These are phyloP conservation scores for Dicranocentrus wangi DNA, from an alignment of 2,888 invertebrate genomes.

Conservation along the genomic window DNA sequence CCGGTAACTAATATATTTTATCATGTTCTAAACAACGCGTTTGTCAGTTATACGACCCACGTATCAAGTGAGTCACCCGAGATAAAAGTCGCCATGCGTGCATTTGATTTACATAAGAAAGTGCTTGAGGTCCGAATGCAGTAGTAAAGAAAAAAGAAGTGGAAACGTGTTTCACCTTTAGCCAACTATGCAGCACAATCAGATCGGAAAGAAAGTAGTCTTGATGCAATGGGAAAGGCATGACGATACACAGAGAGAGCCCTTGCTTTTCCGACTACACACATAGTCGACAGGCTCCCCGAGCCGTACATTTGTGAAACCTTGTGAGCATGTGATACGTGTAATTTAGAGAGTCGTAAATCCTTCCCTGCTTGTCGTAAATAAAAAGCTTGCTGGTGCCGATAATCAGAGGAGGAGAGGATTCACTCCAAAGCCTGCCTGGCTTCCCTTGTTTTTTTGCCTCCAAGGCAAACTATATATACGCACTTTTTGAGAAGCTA, in stretches of 20 bases:
- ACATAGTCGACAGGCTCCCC: too few relatives aligned
- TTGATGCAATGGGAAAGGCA: too few relatives aligned
- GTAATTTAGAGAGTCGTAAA: conserved; percentile 62
- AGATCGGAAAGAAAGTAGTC: too few relatives aligned
- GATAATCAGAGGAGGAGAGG: conserved; percentile 54
- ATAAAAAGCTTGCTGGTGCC: conserved; percentile 54
- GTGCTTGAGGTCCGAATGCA: not conserved
- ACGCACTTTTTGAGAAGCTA: conserved; percentile 21
- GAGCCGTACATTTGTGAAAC: conserved; percentile 48
- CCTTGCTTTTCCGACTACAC: too few relatives aligned
- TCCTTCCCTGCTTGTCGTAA: conserved; percentile 54
- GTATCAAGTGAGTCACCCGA: too few relatives aligned
- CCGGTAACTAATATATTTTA: too few relatives aligned
- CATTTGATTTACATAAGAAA: conserved; percentile 24
- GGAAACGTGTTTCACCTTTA: too few relatives aligned
- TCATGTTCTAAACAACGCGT: too few relatives aligned
- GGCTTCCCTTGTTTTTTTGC: not conserved
- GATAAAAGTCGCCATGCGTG: not conserved
- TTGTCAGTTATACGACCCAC: too few relatives aligned
- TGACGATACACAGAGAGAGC: too few relatives aligned
- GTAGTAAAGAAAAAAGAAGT: not conserved
- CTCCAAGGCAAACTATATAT: not conserved
- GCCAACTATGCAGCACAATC: too few relatives aligned
- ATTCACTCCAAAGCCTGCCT: conserved; percentile 12
- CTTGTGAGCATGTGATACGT: conserved; percentile 58